phyloP scores from a whole-genome alignment of 2,113 vertebrate genomes.

The Oncorhynchus gorbuscha region DNA sequence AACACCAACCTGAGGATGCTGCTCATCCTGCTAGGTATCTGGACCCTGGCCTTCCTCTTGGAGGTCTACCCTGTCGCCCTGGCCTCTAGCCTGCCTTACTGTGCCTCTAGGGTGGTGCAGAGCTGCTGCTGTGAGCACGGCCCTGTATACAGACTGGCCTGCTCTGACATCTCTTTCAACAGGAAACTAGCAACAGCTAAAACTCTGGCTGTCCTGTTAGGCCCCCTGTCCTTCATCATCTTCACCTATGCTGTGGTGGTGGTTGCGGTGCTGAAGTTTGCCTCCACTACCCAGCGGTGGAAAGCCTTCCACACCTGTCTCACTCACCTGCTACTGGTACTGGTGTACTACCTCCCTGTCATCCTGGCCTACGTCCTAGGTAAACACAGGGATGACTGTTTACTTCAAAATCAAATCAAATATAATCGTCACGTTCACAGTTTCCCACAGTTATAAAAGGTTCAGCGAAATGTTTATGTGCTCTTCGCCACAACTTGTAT shows the following conservation, averaged over 20 bases:
- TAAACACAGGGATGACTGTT: no score
- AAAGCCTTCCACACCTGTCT: constrained; percentile 53
- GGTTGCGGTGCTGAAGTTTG: constrained; percentile 37
- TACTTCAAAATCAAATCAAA: no score
- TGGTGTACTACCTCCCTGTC: constrained; percentile 50
- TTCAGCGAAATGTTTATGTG: no score
- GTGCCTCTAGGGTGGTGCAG: constrained; percentile 29
- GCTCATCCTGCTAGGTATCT: constrained; percentile 36
- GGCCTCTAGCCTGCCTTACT: constrained; percentile 42
- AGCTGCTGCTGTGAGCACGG: constrained; percentile 55
- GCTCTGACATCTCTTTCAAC: constrained; percentile 41
- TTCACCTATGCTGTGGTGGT: constrained; percentile 40
- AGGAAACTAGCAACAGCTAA: constrained; percentile 35
- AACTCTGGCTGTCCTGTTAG: constrained; percentile 29
- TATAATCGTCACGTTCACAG: no score
- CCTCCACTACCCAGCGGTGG: constrained; percentile 34
- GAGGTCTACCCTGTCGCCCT: neutral
- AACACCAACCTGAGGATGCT: constrained; percentile 44
- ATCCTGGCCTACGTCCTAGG: constrained; percentile 33
- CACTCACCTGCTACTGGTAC: constrained; percentile 44
- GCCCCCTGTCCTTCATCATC: constrained; percentile 47
- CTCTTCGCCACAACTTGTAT: no score
- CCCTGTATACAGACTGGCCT: constrained; percentile 44
- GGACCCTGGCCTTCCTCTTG: constrained; percentile 8
- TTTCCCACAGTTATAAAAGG: no score